These are phyloP conservation scores for Botrylloides violaceus DNA, from an alignment of 23 tunicate genomes.

Conservation along the genomic window DNA sequence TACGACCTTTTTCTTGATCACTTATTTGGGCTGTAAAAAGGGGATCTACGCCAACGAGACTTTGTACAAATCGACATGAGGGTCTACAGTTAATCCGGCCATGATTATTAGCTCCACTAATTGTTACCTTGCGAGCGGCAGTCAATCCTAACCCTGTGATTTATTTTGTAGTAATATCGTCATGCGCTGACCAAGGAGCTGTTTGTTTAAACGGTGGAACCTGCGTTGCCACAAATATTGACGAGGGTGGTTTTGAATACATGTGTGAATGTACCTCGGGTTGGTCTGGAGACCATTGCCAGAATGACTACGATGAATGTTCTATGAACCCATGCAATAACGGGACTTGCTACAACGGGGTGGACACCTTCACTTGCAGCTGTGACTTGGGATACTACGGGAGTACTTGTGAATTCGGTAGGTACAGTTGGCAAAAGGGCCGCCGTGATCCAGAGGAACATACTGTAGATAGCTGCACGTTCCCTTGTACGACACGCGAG, in stretches of 20 bases:
- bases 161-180: too few species aligned
- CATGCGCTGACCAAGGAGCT: slow-evolving; percentile 4
- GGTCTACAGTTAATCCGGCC: too few species aligned
- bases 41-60: too few species aligned
- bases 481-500: too few species aligned
- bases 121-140: too few species aligned
- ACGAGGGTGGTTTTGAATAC: slow-evolving; percentile 17
- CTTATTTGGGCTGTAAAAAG: too few species aligned
- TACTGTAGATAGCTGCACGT: slow-evolving; percentile 1
- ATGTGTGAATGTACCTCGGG: slow-evolving; percentile 58
- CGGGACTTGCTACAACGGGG: slow-evolving; percentile 64
- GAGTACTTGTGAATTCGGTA: slow-evolving; percentile 46
- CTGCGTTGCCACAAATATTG: slow-evolving; percentile 19
- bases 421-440: slow-evolving; percentile 29
- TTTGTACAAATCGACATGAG: too few species aligned
- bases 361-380: slow-evolving; percentile 41
- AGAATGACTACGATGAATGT: slow-evolving; percentile 75
- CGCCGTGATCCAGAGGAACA: slow-evolving; percentile 42
- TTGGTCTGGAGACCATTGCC: slow-evolving; percentile 81
- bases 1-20: too few species aligned
- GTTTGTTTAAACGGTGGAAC: slow-evolving; percentile 72
- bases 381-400: slow-evolving; percentile 74
- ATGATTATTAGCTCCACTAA: too few species aligned
- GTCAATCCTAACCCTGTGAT: too few species aligned
- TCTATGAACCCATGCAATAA: slow-evolving; percentile 47